phyloP scores from a whole-genome alignment of 2,888 invertebrate genomes.

The Heteromurus nitidus region DNA sequence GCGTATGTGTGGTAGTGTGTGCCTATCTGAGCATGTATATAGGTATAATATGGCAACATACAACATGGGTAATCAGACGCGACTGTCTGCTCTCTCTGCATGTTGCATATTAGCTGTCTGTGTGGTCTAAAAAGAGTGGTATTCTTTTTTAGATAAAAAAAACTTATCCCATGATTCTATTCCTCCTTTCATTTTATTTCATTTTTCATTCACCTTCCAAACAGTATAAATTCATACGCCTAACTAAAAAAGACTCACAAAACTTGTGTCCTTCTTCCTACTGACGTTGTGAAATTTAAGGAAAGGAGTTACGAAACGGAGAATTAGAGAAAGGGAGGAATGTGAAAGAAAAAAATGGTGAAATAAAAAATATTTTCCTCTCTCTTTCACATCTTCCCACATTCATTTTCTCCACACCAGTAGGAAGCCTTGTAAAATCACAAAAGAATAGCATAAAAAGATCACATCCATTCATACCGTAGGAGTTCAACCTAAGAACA shows the following conservation, averaged over 20 bases:
- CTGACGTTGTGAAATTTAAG: conserved; percentile 2
- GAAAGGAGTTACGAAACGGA: no score
- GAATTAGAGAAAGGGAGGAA: background rate
- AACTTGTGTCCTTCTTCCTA: conserved; percentile 17
- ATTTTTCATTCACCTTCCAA: conserved; percentile 24
- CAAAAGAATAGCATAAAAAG: background rate
- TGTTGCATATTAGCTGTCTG: conserved; percentile 61
- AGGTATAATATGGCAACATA: background rate
- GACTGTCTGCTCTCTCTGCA: conserved; percentile 60
- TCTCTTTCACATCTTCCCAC: background rate
- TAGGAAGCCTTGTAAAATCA: no score
- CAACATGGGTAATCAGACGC: conserved; percentile 58
- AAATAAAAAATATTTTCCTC: background rate
- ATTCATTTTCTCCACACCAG: conserved; percentile 4
- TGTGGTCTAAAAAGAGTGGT: conserved; percentile 57
- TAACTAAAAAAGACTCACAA: background rate
- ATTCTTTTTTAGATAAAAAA: conserved; percentile 29
- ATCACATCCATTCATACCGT: background rate
- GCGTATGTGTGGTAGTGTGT: background rate
- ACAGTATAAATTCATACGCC: conserved; percentile 9
- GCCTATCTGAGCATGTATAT: background rate
- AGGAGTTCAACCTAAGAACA: background rate
- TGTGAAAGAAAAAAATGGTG: background rate
- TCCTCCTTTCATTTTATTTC: conserved; percentile 35
- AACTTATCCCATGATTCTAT: conserved; percentile 52